Base-by-base conservation (phyloP, 1,140 invertebrate species). In the Drosophila pachea region DNA sequence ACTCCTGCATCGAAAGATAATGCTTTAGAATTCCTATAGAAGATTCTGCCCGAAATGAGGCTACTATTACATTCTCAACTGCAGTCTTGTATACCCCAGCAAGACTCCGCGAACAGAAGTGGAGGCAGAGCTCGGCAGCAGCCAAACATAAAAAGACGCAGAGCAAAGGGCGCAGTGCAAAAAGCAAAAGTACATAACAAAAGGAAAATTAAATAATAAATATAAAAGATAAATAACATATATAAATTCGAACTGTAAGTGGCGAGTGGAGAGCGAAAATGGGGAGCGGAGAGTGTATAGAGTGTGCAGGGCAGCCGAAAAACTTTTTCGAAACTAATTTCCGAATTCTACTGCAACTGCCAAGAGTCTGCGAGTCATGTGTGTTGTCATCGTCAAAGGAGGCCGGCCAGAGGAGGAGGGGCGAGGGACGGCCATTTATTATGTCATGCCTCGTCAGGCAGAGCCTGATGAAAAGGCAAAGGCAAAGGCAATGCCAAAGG, bases 201-300 rank as follows among this genome's bases (percentile, higher is more conserved):
- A 64, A 64, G 56, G 66, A 56, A 84, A 79, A 84, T 84, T 79
- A 86, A 84, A 84, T 84, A 84, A 84, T 84, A 84, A 84, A 84
- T 84, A 84, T 79, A 83, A 78, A 83, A 78, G 53, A 71, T 67
- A 67, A 71, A 71, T 71, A 74, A 68, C 58, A 61, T 64, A 73
- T 56, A 75, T n/a, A 53, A 64, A 76, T 62, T 78, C 60, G 76
- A 74, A 74, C 62, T 62, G 66, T 35, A 47, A 58, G 49, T 16
- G 8, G 40, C 36, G 56, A 74, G 60, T n/a, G n/a, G n/a, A n/a
- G n/a, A n/a, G n/a, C n/a, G n/a, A 43, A 2, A n/a, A 42, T 11
- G 4, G n/a, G 40, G 11, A 42, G 11, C 40, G 12, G 12, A n/a
- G 40, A 6, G 67, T 62, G 61, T 45, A 72, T 56, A 47, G 50